Evolutionary conservation across 2,113 vertebrate genomes (phyloP), one percentile per base, ranked within the genome.

Genomic region (Spermophilus dauricus): DNA sequence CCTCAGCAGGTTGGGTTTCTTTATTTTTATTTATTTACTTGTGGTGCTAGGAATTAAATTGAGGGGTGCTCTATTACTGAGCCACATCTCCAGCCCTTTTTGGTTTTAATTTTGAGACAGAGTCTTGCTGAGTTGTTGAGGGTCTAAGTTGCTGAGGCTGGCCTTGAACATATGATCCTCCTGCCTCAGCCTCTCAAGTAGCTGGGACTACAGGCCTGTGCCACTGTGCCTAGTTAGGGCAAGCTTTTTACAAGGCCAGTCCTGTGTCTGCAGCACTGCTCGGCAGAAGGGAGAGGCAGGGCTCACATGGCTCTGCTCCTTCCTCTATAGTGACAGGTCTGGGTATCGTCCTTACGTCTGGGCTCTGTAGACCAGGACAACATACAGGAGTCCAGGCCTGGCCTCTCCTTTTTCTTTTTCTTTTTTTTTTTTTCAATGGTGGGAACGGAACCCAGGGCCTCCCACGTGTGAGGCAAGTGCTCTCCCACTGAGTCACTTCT

Each of bases 261-360:
- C 9, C 8, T 53, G n/a, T 2, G 61, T 51, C 53, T 94, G 86
- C 32, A 75, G 63, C 73, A n/a, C 6, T 13, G 61, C 90, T 76
- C 24, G 39, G 94, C 51, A 34, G 48, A 34, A 58, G 58, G 73
- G 9, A 65, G 75, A n/a, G 56, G 11, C 34, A 20, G 56, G 24
- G 42, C 24, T 7, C 83, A 32, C 13, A 30, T 10, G 28, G 72
- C 14, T 51, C 48, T 37, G 37, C 0, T 12, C 77, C 58, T 92
- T 96, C n/a, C 70, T 45, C 8, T 7, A 17, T 18, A 1, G 32
- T 39, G 61, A 58, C 6, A 48, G 65, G 85, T 13, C 9, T 51
- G 69, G 81, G 73, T 0, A 1, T 18, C 0, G 9, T n/a, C 37
- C 17, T 86, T 13, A 17, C 48, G 39, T 17, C 3, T 0, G 65